phyloP scores from a whole-genome alignment of 2,113 vertebrate species.

The Blennius ocellaris region DNA sequence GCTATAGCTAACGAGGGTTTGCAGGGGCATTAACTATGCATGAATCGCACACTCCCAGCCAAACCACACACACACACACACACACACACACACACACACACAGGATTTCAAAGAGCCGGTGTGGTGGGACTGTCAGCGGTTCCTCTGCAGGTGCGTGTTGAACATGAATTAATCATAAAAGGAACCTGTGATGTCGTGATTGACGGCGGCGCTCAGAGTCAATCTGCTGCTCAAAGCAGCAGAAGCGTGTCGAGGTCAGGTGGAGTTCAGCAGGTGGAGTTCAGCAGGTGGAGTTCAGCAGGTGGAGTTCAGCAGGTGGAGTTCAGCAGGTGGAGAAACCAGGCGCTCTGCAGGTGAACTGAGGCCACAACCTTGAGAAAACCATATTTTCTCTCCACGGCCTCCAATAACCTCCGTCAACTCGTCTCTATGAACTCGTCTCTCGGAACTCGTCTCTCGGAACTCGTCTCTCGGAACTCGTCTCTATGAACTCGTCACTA shows the following conservation, averaged over 20 bases:
- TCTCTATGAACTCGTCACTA: too few relatives aligned
- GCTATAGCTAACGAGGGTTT: constrained; percentile 72
- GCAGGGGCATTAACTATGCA: constrained; percentile 74
- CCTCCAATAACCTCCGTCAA: too few relatives aligned
- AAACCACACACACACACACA: constrained; percentile 39
- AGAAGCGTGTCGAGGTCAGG: constrained; percentile 73
- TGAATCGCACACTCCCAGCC: constrained; percentile 51
- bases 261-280: too few relatives aligned
- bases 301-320: too few relatives aligned
- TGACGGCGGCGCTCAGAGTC: constrained; percentile 70
- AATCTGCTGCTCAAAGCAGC: constrained; percentile 68
- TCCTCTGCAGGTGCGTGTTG: constrained; percentile 76
- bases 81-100: constrained; percentile 23
- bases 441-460: too few relatives aligned
- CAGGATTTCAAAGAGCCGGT: constrained; percentile 63
- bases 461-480: too few relatives aligned
- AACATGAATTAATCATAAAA: constrained; percentile 81
- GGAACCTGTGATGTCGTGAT: constrained; percentile 78
- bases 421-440: too few relatives aligned
- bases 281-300: too few relatives aligned
- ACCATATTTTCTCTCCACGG: too few relatives aligned
- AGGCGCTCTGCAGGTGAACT: too few relatives aligned
- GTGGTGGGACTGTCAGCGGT: constrained; percentile 69
- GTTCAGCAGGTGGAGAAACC: too few relatives aligned
- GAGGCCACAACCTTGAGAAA: too few relatives aligned